Evolutionary conservation across 2,888 invertebrate species (phyloP).

Genomic region (Coecobrya sp.): DNA sequence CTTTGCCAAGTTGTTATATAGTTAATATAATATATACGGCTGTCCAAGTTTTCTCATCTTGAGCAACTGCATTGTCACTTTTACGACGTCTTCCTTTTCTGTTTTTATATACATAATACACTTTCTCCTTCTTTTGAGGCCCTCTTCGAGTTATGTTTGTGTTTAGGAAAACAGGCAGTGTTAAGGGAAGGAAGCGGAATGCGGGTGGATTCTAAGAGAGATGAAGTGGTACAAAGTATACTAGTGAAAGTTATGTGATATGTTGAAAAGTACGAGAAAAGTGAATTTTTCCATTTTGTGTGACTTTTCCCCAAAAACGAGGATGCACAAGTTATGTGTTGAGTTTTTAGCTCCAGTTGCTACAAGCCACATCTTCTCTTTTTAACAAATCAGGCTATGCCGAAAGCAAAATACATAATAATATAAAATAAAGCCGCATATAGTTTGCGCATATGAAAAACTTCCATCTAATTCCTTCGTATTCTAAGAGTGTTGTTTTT

Average conservation of each 20-base stretch:
- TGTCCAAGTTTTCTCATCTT: conserved; percentile 72
- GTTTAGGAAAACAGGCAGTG: conserved; percentile 38
- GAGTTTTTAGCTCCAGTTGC: not conserved
- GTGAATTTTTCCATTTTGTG: conserved; percentile 72
- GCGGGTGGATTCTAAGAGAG: conserved; percentile 34
- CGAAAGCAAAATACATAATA: not conserved
- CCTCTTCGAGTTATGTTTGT: not conserved
- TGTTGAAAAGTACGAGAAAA: conserved; percentile 61
- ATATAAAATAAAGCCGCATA: not conserved
- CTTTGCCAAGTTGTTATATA: not conserved
- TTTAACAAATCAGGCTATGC: not conserved
- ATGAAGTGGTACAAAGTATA: conserved; percentile 60
- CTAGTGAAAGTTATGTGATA: conserved; percentile 67
- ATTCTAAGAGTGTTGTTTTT: conserved; percentile 54
- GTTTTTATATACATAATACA: conserved; percentile 22
- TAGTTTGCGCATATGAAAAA: conserved; percentile 13
- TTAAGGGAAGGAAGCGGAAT: conserved; percentile 35
- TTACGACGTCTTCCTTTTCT: conserved; percentile 63
- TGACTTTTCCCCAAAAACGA: conserved; percentile 52
- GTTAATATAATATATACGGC: conserved; percentile 25
- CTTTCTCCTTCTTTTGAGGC: not conserved
- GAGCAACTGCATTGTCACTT: conserved; percentile 68
- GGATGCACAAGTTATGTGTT: conserved; percentile 31
- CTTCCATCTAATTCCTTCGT: conserved; percentile 32
- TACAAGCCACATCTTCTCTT: conserved; percentile 22